Evolutionary conservation across 2,113 vertebrate genomes (phyloP), one percentile per base, ranked within the genome.

Genomic region (Lethenteron reissneri): DNA sequence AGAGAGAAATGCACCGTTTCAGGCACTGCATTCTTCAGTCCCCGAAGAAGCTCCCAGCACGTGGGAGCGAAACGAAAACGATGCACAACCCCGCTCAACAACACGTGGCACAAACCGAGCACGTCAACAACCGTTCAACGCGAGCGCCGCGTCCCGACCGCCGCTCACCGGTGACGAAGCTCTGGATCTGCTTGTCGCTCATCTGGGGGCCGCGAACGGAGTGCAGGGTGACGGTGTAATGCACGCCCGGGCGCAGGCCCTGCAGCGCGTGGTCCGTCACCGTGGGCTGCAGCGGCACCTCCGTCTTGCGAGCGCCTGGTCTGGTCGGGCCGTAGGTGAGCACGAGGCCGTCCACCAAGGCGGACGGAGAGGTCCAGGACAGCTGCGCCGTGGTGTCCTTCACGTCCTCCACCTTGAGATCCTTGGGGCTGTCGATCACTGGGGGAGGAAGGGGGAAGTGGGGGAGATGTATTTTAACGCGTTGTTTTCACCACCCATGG

Each of bases 351-450:
- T 99, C 90, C 1, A 99, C 85, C 69, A 85, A 79, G 14, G 94
- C 90, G 73, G 90, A 76, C 2, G 94, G 90, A 73, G 89, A 91
- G 77, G 83, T 84, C 92, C 94, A 99, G 0, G 90, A 92, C 77
- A 97, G 79, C 25, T 96, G 81, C 0, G 89, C 91, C 0, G 90
- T 92, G 58, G 84, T 87, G 80, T 95, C 94, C 0, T 88, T 95
- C 73, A 96, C 80, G 0, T 99, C 90, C 17, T 81, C 88, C 57
- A 87, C 84, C n/a, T 92, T 84, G 0, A 95, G 81, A 73, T 90
- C 87, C 76, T 86, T 86, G 10, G 94, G 94, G 14, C 86, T 84
- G 56, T 99, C 94, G 1, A 99, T 83, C 73, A 80, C 94, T 99
- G 76, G 69, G 1, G 75, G n/a, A n/a, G n/a, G n/a, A n/a, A n/a